These are phyloP conservation scores for Erpetoichthys calabaricus DNA, from an alignment of 2,797 vertebrate species.

Conservation along the genomic window DNA sequence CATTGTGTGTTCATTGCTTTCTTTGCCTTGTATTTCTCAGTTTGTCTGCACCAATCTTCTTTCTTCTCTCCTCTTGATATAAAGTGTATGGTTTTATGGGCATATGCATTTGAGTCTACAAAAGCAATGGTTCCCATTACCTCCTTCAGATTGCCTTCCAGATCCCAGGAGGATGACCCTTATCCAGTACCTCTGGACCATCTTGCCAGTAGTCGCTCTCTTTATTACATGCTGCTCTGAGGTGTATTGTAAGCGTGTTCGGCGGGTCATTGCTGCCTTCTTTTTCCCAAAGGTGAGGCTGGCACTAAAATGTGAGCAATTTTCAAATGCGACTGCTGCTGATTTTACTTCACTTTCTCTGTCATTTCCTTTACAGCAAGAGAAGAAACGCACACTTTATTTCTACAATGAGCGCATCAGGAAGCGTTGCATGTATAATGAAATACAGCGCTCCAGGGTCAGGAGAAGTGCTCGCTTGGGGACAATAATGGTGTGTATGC, in stretches of 20 bases:
- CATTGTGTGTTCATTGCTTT: no score
- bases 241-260: slow-evolving; percentile 61
- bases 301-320: neutral
- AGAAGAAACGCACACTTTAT: slow-evolving; percentile 59
- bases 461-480: slow-evolving; percentile 5
- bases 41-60: no score
- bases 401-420: slow-evolving; percentile 66
- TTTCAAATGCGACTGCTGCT: no score
- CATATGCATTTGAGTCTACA: no score
- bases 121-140: no score
- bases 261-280: slow-evolving; percentile 54
- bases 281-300: slow-evolving; percentile 59
- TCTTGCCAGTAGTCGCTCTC: slow-evolving; percentile 31
- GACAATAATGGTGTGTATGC: slow-evolving; percentile 19
- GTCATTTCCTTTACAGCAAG: slow-evolving; percentile 37
- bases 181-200: slow-evolving; percentile 33
- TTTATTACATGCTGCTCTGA: slow-evolving; percentile 51
- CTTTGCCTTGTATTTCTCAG: no score
- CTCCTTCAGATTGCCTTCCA: slow-evolving; percentile 49
- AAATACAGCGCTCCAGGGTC: slow-evolving; percentile 27
- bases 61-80: no score
- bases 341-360: rapidly evolving
- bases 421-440: slow-evolving; percentile 30
- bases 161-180: slow-evolving; percentile 32
- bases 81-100: no score